Conservation (phyloP, 2,113 vertebrate genomes). For the Mormyrus iriodes region DNA sequence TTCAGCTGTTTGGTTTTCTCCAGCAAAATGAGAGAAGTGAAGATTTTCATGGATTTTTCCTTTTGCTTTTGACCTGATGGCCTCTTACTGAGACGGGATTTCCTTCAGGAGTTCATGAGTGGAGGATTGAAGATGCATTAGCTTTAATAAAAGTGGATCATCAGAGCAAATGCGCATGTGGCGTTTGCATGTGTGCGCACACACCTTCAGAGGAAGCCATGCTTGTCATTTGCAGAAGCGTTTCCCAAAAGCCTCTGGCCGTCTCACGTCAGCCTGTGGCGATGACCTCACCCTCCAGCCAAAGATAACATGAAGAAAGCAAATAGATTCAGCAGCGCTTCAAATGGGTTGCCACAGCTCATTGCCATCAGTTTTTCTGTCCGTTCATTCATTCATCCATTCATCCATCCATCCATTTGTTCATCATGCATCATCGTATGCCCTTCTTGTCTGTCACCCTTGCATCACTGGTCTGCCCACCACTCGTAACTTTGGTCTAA, state of each 20-base stretch:
- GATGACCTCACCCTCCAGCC: not conserved
- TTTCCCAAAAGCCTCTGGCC: not conserved
- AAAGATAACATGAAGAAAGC: not conserved
- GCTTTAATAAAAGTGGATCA: not conserved
- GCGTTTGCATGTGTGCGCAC: not conserved
- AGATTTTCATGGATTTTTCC: not conserved
- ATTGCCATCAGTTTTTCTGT: not conserved
- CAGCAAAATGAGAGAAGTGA: not conserved
- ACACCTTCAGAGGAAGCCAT: not conserved
- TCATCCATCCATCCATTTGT: not conserved
- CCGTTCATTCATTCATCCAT: not conserved
- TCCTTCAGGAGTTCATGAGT: not conserved
- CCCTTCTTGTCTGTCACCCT: not conserved
- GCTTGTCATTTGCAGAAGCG: not conserved
- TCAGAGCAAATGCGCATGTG: not conserved
- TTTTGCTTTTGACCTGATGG: not conserved
- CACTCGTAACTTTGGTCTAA: not conserved
- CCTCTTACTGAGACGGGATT: not conserved
- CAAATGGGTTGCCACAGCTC: not conserved
- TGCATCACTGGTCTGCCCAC: too few relatives aligned
- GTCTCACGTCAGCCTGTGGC: not conserved
- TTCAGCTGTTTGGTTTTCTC: not conserved
- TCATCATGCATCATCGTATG: not conserved
- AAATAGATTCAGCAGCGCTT: not conserved
- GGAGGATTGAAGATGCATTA: not conserved